Percentiles rank a stretch among this genome's conserved stretches.
phyloP scores from a whole-genome alignment of 2,888 invertebrate genomes.

The Norana najaformis region DNA sequence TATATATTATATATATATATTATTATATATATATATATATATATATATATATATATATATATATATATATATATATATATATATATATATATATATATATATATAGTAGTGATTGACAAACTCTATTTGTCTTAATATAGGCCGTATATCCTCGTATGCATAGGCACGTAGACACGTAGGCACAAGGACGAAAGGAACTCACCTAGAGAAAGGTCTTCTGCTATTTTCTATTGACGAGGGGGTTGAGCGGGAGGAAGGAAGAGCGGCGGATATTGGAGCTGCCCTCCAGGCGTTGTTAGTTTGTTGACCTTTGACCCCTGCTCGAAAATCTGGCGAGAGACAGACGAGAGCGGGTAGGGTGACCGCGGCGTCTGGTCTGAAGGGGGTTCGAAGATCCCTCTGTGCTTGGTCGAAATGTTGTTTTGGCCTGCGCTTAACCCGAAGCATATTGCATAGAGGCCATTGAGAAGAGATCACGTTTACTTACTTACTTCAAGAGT shows the following conservation, averaged over 20 bases:
- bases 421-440: too few relatives aligned
- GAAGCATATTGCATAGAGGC: too few relatives aligned
- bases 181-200: background rate
- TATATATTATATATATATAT: too few relatives aligned
- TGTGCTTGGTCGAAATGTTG: too few relatives aligned
- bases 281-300: background rate
- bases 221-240: background rate
- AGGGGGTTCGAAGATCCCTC: too few relatives aligned
- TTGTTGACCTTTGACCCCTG: background rate
- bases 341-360: background rate
- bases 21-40: too few relatives aligned
- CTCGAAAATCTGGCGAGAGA: background rate
- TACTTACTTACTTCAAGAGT: too few relatives aligned
- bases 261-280: background rate
- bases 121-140: background rate
- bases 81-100: background rate
- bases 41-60: background rate
- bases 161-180: background rate
- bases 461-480: too few relatives aligned
- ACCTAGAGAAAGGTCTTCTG: background rate
- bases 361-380: too few relatives aligned
- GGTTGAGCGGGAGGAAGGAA: too few relatives aligned
- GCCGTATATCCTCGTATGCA: background rate
- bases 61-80: background rate
- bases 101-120: background rate